These are phyloP conservation scores for Otis tarda DNA, from an alignment of 2,113 vertebrate genomes.

Conservation along the genomic window DNA sequence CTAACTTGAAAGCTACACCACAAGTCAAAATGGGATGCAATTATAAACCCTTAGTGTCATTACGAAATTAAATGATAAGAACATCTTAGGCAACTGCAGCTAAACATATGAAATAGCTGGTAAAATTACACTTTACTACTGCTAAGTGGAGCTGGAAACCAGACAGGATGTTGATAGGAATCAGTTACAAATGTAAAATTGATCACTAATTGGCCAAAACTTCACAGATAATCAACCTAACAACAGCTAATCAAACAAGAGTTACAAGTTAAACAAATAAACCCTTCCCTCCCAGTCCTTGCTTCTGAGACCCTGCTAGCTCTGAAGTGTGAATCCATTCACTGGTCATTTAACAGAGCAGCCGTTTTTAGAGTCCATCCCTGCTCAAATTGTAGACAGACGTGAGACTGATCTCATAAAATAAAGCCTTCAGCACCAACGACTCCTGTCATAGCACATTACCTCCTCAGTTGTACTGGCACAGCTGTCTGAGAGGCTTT, in stretches of 20 bases:
- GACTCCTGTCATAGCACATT: not conserved
- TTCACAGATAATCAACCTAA: not conserved
- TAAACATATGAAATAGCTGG: not conserved
- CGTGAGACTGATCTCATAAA: not conserved
- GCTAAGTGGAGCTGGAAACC: not conserved
- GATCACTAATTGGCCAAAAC: not conserved
- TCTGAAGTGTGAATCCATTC: not conserved
- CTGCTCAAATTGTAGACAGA: not conserved
- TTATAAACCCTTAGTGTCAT: not conserved
- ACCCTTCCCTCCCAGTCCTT: not conserved
- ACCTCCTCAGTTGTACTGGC: not conserved
- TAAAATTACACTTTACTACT: not conserved
- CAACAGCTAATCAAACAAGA: not conserved
- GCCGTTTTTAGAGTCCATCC: not conserved
- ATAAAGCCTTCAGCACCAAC: not conserved
- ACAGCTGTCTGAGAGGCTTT: not conserved
- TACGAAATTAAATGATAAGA: not conserved
- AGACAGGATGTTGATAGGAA: not conserved
- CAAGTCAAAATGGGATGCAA: not conserved
- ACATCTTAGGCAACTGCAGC: not conserved
- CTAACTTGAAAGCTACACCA: not conserved
- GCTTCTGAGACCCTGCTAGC: not conserved
- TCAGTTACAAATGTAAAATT: not conserved
- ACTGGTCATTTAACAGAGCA: not conserved
- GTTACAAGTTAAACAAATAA: not conserved